Percentiles rank a stretch among this genome's conserved stretches.
phyloP scores from a whole-genome alignment of 1,140 invertebrate species.

The Lepidurus arcticus region DNA sequence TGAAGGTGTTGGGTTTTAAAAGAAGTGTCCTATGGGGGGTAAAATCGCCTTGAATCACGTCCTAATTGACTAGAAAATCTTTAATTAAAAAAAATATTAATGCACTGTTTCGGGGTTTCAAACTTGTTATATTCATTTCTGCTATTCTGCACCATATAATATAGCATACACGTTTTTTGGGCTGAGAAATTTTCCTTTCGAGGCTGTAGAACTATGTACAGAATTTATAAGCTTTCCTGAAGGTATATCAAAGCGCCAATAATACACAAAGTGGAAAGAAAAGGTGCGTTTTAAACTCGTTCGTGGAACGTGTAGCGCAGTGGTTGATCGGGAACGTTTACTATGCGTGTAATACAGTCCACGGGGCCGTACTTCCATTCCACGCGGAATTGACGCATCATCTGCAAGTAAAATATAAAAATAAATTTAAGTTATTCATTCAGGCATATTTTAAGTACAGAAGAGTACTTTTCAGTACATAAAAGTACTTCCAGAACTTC shows the following conservation, averaged over 20 bases:
- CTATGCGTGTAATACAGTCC: constrained; percentile 39
- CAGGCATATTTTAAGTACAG: not conserved
- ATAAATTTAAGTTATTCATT: not conserved
- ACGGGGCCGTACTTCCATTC: constrained; percentile 37
- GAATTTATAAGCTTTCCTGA: constrained; percentile 3
- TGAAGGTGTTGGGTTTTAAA: not conserved
- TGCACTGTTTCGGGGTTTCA: not conserved
- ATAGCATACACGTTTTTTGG: not conserved
- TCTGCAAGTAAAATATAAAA: constrained; percentile 32
- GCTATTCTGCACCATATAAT: constrained; percentile 11
- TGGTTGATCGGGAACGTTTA: constrained; percentile 61
- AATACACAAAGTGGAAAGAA: not conserved
- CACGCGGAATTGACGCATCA: constrained; percentile 38
- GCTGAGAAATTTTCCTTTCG: not conserved
- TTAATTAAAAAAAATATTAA: not conserved
- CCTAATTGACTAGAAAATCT: not conserved
- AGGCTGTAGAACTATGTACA: constrained; percentile 2
- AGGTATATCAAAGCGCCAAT: not conserved
- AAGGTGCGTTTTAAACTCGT: not conserved
- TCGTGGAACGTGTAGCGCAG: constrained; percentile 54
- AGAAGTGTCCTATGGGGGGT: not conserved
- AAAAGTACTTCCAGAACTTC: no score
- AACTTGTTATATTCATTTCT: not conserved
- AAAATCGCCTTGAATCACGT: not conserved
- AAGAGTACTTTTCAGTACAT: no score